Base-by-base conservation (phyloP, 2,888 invertebrate genomes). In the Cerastis leucographa region DNA sequence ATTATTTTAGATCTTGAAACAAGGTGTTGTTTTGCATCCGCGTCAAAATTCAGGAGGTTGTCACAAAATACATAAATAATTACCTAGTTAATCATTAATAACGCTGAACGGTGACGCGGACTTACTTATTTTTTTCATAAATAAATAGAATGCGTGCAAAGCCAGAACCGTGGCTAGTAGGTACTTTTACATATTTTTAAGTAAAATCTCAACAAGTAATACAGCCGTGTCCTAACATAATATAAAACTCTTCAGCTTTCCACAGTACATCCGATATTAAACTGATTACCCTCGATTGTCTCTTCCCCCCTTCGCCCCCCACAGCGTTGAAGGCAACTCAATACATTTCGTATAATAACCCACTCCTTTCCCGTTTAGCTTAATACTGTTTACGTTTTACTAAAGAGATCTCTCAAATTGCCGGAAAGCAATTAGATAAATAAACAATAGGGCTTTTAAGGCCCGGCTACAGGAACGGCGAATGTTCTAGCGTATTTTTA, bases 361-460 rank as follows among this genome's bases (percentile, higher is more conserved):
- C 46, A 71, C 77, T 72, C 59, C 25, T 70, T 35, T 46, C 17
- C 46, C n/a, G 59, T 68, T 76, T 65, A 76, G 51, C 73, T 67
- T 76, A 83, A 76, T 75, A 73, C 72, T 85, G 84, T 85, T 85
- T 85, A 82, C 85, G 51, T 75, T 82, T 59, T 49, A 61, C 70
- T 78, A 19, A 79, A 78, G 78, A 78, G 78, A 77, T 82, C 44
- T 70, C 70, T 71, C 64, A 73, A 84, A 74, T 75, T 82, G 67
- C 71, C 68, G 64, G 62, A 76, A 83, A 83, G 84, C 76, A 83
- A 82, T 84, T 85, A 84, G 67, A 69, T 29, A 68, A 73, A 79
- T 85, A 78, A 78, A 84, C 83, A 85, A 85, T 71, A 25, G 2
- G 40, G 46, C 40, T 67, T 35, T 54, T 44, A 29, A 51, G 51